phyloP scores from a whole-genome alignment of 2,113 vertebrate genomes.

The Tricholaema leucomelas region DNA sequence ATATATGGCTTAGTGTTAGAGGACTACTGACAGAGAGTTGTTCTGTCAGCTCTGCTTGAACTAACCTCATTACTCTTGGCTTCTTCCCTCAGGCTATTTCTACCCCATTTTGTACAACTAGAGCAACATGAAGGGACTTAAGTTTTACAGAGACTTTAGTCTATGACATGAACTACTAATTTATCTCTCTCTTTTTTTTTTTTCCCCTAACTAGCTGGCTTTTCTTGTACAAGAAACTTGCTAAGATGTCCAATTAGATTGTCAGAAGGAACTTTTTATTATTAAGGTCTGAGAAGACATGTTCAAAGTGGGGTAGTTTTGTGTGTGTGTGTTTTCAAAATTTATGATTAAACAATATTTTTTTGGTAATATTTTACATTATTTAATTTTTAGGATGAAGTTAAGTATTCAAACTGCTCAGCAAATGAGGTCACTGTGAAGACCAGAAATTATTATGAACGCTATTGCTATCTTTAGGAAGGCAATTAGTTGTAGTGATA shows the following conservation, averaged over 20 bases:
- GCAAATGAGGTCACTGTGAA: neutral
- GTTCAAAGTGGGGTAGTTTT: neutral
- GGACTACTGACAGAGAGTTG: neutral
- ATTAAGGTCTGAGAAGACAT: neutral
- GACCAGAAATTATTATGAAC: neutral
- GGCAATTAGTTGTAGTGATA: neutral
- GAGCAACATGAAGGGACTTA: neutral
- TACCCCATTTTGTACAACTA: slow-evolving; percentile 47
- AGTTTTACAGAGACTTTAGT: neutral
- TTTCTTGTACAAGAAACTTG: neutral
- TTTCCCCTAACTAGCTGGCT: neutral
- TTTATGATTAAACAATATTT: neutral
- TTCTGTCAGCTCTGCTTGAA: slow-evolving; percentile 29
- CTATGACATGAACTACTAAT: neutral
- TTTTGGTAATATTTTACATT: neutral
- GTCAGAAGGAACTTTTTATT: neutral
- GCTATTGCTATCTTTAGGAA: neutral
- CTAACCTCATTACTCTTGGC: slow-evolving; percentile 22
- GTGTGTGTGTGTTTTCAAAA: no score
- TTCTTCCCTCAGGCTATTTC: slow-evolving; percentile 32
- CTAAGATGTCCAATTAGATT: neutral
- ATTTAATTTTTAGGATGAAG: neutral
- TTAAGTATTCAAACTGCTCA: neutral
- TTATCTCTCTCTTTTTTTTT: neutral
- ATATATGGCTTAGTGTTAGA: neutral